Conservation (phyloP, 2,797 vertebrate genomes). For the Acrocephalus scirpaceus region DNA sequence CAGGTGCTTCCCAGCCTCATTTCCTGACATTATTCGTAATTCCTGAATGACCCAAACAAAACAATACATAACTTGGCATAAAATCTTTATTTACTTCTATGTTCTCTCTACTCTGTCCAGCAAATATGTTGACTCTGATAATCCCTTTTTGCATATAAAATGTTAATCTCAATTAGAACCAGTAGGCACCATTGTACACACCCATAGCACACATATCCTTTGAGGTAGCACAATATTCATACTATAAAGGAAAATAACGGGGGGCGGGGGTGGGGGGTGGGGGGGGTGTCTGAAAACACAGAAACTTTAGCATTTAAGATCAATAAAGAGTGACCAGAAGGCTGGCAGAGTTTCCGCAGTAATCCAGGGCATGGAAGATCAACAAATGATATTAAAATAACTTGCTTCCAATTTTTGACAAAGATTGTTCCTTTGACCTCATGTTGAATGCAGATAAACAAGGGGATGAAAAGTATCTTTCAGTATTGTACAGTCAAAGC, state of each 20-base stretch:
- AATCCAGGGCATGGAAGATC: not conserved
- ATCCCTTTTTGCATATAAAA: not conserved
- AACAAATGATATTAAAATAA: not conserved
- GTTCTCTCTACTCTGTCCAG: not conserved
- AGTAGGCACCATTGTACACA: not conserved
- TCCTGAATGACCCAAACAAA: not conserved
- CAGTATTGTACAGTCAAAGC: not conserved
- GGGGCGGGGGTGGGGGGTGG: rapidly evolving
- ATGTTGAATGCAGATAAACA: not conserved
- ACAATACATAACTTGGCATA: not conserved
- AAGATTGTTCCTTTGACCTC: not conserved
- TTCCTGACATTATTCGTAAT: not conserved
- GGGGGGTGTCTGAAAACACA: not conserved
- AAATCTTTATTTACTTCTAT: not conserved
- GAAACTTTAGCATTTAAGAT: not conserved
- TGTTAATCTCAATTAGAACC: not conserved
- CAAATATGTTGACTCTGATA: not conserved
- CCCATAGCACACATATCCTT: not conserved
- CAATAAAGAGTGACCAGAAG: not conserved
- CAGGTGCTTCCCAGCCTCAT: not conserved
- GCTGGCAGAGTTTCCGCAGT: not conserved
- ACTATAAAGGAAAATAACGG: not conserved
- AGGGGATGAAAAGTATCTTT: not conserved
- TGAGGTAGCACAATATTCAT: not conserved
- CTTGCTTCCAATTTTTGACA: not conserved